Conservation (phyloP, 2,888 invertebrate species). For the Cheilosia pagana region DNA sequence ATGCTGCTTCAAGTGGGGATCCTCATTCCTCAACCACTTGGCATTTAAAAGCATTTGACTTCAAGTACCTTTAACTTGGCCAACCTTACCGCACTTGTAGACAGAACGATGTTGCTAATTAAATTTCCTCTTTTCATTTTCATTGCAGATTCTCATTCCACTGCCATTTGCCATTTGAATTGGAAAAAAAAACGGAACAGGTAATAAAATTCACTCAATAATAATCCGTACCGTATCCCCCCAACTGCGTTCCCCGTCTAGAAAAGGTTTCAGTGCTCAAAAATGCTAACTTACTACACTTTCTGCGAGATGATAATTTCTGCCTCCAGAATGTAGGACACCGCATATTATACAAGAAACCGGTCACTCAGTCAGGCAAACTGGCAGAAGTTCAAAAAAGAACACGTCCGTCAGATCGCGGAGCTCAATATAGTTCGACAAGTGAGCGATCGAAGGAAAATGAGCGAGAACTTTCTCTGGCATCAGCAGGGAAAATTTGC, state of each 20-base stretch:
- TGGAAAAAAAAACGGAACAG: conserved; percentile 38
- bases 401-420: conserved; percentile 22
- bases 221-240: neutral
- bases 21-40: conserved; percentile 25
- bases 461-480: conserved; percentile 54
- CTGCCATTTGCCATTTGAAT: conserved; percentile 51
- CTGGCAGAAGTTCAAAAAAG: conserved; percentile 29
- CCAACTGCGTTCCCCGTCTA: neutral
- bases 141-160: conserved; percentile 58
- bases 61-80: conserved; percentile 36
- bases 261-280: neutral
- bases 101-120: conserved; percentile 40
- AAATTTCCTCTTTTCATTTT: conserved; percentile 18
- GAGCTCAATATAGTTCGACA: conserved; percentile 34
- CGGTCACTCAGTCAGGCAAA: conserved; percentile 34
- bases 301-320: conserved; percentile 37
- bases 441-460: conserved; percentile 25
- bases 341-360: conserved; percentile 2
- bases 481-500: conserved; percentile 28
- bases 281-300: conserved; percentile 19
- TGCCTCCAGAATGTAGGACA: conserved; percentile 34
- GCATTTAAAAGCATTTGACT: conserved; percentile 54
- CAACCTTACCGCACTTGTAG: neutral
- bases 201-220: conserved; percentile 39
- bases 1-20: neutral